Percentiles rank a stretch among this genome's conserved stretches.
Conservation (phyloP, 2,113 vertebrate species). For the Ancistrus triradiatus region DNA sequence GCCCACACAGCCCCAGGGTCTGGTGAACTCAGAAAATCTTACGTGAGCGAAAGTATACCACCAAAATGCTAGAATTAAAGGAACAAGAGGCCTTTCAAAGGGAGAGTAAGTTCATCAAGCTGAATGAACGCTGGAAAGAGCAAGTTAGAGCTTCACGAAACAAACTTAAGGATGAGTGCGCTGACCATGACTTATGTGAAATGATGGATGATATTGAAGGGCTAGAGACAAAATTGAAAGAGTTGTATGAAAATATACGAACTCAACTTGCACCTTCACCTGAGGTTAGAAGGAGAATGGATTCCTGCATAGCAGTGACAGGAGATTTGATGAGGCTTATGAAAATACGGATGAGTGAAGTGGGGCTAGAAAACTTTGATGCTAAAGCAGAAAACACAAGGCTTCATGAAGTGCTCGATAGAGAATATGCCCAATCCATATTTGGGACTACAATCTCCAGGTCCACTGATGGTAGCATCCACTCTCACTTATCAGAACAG, state of each 20-base stretch:
- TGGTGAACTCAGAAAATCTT: constrained; percentile 18
- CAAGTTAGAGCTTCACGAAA: constrained; percentile 4
- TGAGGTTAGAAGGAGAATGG: constrained; percentile 30
- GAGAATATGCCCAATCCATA: constrained; percentile 41
- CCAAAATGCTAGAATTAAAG: constrained; percentile 31
- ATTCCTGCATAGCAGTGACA: constrained; percentile 38
- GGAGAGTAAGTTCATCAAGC: constrained; percentile 10
- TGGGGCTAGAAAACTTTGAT: constrained; percentile 40
- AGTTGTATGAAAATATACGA: not conserved
- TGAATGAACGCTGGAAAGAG: constrained; percentile 33
- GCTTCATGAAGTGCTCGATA: constrained; percentile 35
- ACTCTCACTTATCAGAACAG: constrained; percentile 4
- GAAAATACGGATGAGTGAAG: constrained; percentile 41
- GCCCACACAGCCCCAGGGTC: not conserved
- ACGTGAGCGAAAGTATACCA: constrained; percentile 17
- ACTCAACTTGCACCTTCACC: not conserved
- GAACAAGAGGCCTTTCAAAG: constrained; percentile 24
- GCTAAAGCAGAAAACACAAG: constrained; percentile 37
- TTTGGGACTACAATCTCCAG: constrained; percentile 16
- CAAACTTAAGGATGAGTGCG: constrained; percentile 33
- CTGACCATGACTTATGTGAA: constrained; percentile 17
- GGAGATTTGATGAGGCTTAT: constrained; percentile 35
- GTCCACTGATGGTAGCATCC: constrained; percentile 7
- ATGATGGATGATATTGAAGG: constrained; percentile 26
- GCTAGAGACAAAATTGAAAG: constrained; percentile 9